These are phyloP conservation scores for Anguilla rostrata DNA, from an alignment of 2,113 vertebrate species.

Conservation along the genomic window DNA sequence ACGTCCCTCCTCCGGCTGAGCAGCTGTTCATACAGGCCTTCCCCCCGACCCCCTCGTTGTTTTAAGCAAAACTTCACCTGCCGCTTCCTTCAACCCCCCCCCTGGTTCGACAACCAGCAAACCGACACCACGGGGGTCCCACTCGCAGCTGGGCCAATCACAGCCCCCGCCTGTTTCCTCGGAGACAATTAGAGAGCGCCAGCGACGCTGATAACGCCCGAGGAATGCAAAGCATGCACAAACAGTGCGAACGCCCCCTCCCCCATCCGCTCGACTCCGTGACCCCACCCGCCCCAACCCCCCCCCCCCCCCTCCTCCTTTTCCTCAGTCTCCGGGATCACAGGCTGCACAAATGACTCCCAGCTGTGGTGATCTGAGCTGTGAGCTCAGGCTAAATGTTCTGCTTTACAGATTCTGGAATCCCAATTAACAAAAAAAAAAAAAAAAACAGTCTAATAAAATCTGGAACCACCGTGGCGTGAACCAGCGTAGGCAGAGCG, in stretches of 20 bases:
- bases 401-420: slow-evolving; percentile 29
- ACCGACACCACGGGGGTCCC: not conserved
- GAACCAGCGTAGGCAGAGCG: no score
- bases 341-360: slow-evolving; percentile 53
- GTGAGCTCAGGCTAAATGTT: slow-evolving; percentile 27
- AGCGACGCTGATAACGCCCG: slow-evolving; percentile 67
- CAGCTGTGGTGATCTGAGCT: slow-evolving; percentile 40
- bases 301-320: not conserved
- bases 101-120: not conserved
- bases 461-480: not conserved
- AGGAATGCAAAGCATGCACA: slow-evolving; percentile 70
- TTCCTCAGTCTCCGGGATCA: slow-evolving; percentile 46
- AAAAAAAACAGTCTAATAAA: slow-evolving; percentile 5
- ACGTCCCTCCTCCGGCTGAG: not conserved
- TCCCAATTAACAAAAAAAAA: slow-evolving; percentile 6
- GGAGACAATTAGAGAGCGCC: slow-evolving; percentile 60
- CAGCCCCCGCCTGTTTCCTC: slow-evolving; percentile 41
- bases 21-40: not conserved
- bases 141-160: slow-evolving; percentile 12
- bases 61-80: not conserved
- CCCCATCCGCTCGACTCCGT: slow-evolving; percentile 53
- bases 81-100: not conserved
- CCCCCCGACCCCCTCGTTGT: no score
- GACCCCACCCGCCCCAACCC: not conserved
- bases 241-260: slow-evolving; percentile 57